Percentiles rank a stretch among this genome's conserved stretches.
phyloP scores from a whole-genome alignment of 1,140 invertebrate genomes.

The Nautilus pompilius region DNA sequence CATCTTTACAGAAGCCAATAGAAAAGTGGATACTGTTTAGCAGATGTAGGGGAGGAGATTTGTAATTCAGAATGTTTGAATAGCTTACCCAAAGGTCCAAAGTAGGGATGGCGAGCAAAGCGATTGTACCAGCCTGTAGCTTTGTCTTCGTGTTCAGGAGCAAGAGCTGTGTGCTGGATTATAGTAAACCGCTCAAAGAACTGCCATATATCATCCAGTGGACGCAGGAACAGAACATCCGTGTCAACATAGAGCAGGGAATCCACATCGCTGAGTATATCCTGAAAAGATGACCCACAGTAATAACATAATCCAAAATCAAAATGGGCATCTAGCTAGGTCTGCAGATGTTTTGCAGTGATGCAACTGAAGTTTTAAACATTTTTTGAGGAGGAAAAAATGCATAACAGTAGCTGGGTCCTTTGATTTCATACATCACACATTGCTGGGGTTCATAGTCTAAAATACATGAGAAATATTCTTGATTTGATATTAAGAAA shows the following conservation, averaged over 20 bases:
- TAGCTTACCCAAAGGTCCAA: constrained; percentile 73
- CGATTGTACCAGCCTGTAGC: constrained; percentile 94
- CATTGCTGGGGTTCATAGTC: too few species aligned
- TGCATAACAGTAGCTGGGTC: too few species aligned
- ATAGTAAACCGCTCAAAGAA: constrained; percentile 81
- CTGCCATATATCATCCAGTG: constrained; percentile 77
- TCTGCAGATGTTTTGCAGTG: too few species aligned
- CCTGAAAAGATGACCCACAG: constrained; percentile 67
- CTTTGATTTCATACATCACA: too few species aligned
- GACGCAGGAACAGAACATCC: constrained; percentile 82
- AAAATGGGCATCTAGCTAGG: too few species aligned
- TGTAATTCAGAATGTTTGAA: background rate
- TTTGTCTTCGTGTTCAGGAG: constrained; percentile 85
- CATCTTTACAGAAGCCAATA: too few species aligned
- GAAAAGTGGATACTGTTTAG: too few species aligned
- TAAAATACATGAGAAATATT: too few species aligned
- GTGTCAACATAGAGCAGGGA: constrained; percentile 91
- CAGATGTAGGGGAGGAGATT: background rate
- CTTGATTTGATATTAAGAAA: too few species aligned
- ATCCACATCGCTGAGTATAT: constrained; percentile 74
- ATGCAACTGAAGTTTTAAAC: background rate
- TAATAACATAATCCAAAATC: constrained; percentile 19
- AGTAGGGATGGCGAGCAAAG: constrained; percentile 92
- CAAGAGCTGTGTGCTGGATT: constrained; percentile 80
- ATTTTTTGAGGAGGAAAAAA: too few species aligned